phyloP scores from a whole-genome alignment of 2,888 invertebrate species.

The Orthosia incerta region DNA sequence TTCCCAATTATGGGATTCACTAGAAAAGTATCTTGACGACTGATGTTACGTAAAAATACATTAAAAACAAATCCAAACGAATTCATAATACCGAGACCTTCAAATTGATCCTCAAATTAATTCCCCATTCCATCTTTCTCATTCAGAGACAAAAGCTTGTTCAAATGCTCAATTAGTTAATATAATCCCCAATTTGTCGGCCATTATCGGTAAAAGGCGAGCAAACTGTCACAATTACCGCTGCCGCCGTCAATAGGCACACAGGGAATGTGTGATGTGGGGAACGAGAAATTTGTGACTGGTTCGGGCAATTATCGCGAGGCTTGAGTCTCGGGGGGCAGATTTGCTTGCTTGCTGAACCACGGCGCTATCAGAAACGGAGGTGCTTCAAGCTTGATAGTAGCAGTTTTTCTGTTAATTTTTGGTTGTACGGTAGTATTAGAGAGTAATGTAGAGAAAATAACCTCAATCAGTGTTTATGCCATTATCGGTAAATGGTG shows the following conservation, averaged over 20 bases:
- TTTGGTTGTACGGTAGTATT: neutral
- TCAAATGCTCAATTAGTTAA: slow-evolving; percentile 59
- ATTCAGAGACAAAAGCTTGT: slow-evolving; percentile 46
- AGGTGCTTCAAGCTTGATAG: slow-evolving; percentile 22
- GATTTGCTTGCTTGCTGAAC: slow-evolving; percentile 54
- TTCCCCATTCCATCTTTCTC: slow-evolving; percentile 39
- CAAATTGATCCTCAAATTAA: slow-evolving; percentile 31
- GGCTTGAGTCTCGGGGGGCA: slow-evolving; percentile 51
- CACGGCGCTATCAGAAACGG: slow-evolving; percentile 46
- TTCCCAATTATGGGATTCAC: neutral
- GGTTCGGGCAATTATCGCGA: slow-evolving; percentile 63
- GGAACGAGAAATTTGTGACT: slow-evolving; percentile 55
- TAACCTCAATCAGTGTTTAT: neutral
- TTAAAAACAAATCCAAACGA: neutral
- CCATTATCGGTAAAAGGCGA: slow-evolving; percentile 59
- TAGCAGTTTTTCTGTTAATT: slow-evolving; percentile 6
- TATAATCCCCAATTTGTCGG: slow-evolving; percentile 55
- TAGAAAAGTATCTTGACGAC: neutral
- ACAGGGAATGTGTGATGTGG: slow-evolving; percentile 65
- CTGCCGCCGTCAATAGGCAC: slow-evolving; percentile 61
- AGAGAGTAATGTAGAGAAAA: neutral
- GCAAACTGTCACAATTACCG: slow-evolving; percentile 65
- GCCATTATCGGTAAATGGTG: slow-evolving; percentile 58
- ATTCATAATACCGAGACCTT: slow-evolving; percentile 14
- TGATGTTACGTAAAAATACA: too few species aligned